phyloP scores from a whole-genome alignment of 2,888 invertebrate species.

The Tridacna crocea region DNA sequence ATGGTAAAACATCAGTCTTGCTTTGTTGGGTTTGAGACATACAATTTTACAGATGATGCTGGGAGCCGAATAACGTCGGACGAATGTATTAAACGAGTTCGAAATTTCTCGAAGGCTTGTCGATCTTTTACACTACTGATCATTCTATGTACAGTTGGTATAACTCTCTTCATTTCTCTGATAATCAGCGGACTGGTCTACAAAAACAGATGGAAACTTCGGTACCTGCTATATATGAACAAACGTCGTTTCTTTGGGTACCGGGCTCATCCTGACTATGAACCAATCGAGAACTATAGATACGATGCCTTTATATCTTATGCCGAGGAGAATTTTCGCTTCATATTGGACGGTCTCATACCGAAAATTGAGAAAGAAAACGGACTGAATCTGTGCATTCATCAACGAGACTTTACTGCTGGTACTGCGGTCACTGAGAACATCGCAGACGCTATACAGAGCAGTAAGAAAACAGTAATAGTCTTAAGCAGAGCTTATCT shows the following conservation, averaged over 20 bases:
- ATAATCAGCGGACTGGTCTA: slow-evolving; percentile 41
- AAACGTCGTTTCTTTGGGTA: slow-evolving; percentile 40
- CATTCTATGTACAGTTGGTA: slow-evolving; percentile 19
- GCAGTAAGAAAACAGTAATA: slow-evolving; percentile 65
- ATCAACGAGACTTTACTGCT: slow-evolving; percentile 66
- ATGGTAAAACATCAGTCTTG: background rate
- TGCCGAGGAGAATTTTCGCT: slow-evolving; percentile 39
- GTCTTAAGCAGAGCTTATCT: slow-evolving; percentile 62
- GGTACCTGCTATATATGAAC: slow-evolving; percentile 50
- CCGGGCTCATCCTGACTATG: background rate
- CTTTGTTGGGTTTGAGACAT: background rate
- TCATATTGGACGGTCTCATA: slow-evolving; percentile 27
- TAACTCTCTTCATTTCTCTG: slow-evolving; percentile 34
- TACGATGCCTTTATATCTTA: slow-evolving; percentile 54
- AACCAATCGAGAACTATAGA: slow-evolving; percentile 22
- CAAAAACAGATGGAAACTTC: slow-evolving; percentile 55
- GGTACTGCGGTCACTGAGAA: slow-evolving; percentile 64
- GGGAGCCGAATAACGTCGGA: background rate
- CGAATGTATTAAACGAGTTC: background rate
- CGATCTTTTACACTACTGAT: slow-evolving; percentile 6
- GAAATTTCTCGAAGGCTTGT: slow-evolving; percentile 22
- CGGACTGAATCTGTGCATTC: slow-evolving; percentile 58
- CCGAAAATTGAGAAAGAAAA: slow-evolving; percentile 34
- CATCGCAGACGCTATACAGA: slow-evolving; percentile 62
- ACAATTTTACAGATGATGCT: slow-evolving; percentile 9